These are phyloP conservation scores for Spheniscus mendiculus DNA, from an alignment of 2,113 vertebrate genomes.

Conservation along the genomic window DNA sequence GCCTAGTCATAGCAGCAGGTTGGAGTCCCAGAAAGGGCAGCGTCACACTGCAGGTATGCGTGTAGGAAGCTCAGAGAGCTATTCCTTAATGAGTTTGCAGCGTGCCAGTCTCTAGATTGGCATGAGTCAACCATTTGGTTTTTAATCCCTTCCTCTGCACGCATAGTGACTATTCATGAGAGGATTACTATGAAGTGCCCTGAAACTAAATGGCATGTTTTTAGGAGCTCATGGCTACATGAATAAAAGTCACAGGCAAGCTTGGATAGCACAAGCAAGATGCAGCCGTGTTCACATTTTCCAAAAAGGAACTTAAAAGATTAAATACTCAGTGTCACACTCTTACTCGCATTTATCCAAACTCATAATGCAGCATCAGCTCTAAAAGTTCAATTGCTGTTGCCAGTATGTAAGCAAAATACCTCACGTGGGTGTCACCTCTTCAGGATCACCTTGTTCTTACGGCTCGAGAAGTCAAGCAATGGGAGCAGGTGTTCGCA, in stretches of 20 bases:
- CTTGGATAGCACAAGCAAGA: neutral
- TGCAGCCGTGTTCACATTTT: neutral
- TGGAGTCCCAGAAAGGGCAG: neutral
- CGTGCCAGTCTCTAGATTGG: neutral
- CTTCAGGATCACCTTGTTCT: neutral
- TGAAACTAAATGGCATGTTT: conserved; percentile 14
- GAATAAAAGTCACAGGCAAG: neutral
- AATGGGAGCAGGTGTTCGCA: neutral
- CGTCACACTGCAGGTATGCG: neutral
- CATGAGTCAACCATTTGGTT: neutral
- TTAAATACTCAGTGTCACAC: neutral
- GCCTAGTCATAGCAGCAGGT: neutral
- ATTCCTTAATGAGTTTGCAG: neutral
- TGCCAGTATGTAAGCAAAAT: neutral
- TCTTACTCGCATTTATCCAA: neutral
- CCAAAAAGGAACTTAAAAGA: neutral
- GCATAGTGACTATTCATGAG: neutral
- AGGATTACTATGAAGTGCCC: neutral
- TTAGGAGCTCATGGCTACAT: neutral
- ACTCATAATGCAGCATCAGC: neutral
- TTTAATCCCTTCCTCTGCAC: conserved; percentile 21
- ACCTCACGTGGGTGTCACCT: neutral
- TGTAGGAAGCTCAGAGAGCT: neutral
- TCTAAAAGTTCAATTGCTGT: neutral
- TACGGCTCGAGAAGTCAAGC: neutral